These are phyloP conservation scores for Synaphobranchus kaupii DNA, from an alignment of 2,797 vertebrate species.

Conservation along the genomic window DNA sequence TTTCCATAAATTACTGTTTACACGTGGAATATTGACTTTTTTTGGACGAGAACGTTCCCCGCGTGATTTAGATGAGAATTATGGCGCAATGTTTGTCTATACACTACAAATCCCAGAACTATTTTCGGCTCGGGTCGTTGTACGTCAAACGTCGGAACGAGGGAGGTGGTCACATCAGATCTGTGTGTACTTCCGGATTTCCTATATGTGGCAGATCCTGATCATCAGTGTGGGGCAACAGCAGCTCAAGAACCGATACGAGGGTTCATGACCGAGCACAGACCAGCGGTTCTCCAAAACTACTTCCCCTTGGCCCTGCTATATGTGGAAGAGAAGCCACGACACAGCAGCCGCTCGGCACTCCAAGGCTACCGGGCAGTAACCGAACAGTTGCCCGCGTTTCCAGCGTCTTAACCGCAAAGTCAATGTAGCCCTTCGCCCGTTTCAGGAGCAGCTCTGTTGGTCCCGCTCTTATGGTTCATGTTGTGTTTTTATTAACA, in stretches of 20 bases:
- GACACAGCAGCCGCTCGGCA: constrained; percentile 18
- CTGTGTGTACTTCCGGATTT: constrained; percentile 82
- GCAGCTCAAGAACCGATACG: constrained; percentile 44
- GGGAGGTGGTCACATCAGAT: constrained; percentile 50
- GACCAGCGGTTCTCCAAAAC: constrained; percentile 17
- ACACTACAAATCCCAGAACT: constrained; percentile 50
- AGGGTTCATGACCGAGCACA: constrained; percentile 45
- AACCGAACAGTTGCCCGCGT: constrained; percentile 39
- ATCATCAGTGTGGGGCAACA: constrained; percentile 38
- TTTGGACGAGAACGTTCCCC: not conserved
- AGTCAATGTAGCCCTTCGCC: constrained; percentile 51
- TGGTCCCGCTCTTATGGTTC: constrained; percentile 40
- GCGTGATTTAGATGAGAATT: not conserved
- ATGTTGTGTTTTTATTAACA: constrained; percentile 32
- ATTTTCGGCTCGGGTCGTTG: constrained; percentile 38
- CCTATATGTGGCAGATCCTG: constrained; percentile 55
- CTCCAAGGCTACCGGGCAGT: constrained; percentile 16
- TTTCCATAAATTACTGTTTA: not conserved
- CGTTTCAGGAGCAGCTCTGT: constrained; percentile 41
- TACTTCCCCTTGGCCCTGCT: constrained; percentile 1
- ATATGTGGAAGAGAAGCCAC: constrained; percentile 31
- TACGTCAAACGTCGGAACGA: constrained; percentile 49
- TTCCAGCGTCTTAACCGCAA: constrained; percentile 44
- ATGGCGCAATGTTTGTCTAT: not conserved
- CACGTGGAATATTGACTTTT: not conserved